Base-by-base conservation (phyloP, 35 echinoderm and acorn worm genomes). In the Eucidaris tribuloides region DNA sequence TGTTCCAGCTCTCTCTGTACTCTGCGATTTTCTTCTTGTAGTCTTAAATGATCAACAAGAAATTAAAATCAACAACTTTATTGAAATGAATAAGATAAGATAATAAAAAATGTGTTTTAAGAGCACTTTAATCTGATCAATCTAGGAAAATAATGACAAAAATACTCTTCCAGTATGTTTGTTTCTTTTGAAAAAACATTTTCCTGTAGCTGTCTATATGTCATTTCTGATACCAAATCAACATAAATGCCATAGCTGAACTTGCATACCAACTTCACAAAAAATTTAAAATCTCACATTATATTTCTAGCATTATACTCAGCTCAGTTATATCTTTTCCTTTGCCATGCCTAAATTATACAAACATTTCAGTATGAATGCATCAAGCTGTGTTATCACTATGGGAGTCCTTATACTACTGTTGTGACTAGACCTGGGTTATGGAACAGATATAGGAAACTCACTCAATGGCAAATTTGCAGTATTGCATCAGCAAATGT, bases 11-110 rank as follows among this genome's bases (percentile, higher is more conserved):
- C 86, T 29, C 79, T 52, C 77, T 92, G 83, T 42, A 89, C 34
- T 17, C 94, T 58, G 39, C 81, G 36, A 63, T 85, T 61, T 3
- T 92, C 94, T 86, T 89, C 90, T 30, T 92, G 89, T 6, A 97
- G 28, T 84, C 94, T 97, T 28, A 20, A 9, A 11, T 66, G 39
- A 20, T 15, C 43, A 9, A 22, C 68, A 23, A 48, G n/a, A 65
- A 83, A 65, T 39, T 0, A 29, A 35, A 70, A 9, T 31, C 37
- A 18, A 71, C 4, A 28, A 19, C 29, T 59, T 3, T 59, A 59
- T 28, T 23, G 22, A 60, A 17, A 14, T 56, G 30, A 23, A 60
- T 60, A 29, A 23, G 57, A 5, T 15, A 6, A 23, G 30, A n/a
- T 23, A 60, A 60, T 13, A 23, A n/a, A 23, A 7, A 60, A 23